Evolutionary conservation across 2,888 invertebrate genomes (phyloP), one percentile per base, ranked within the genome.

Genomic region (Cantharis lateralis): DNA sequence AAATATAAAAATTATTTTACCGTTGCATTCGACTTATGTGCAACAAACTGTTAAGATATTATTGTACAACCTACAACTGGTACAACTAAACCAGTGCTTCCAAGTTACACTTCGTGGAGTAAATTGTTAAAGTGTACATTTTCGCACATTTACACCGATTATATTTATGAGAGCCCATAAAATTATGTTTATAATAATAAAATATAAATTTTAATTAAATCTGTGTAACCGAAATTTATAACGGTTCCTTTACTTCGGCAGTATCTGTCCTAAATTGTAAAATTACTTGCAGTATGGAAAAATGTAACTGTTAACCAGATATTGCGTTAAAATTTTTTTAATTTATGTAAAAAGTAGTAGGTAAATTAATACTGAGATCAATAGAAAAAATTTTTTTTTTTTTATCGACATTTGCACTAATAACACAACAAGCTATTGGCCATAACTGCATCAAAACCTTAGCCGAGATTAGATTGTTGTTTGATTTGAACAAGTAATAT

Each of bases 21-120:
- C 62, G 61, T 48, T 70, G 48, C 48, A 61, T 48, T 61, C 18
- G 20, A 15, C n/a, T 16, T 24, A 71, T 71, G 62, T 71, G 70
- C 70, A 71, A 24, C 62, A 62, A 71, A 62, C 61, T 62, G 70
- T 70, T 70, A 70, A 48, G n/a, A 48, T 48, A 48, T 32, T 32
- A 32, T 48, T 48, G 48, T 48, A 48, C 26, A 61, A n/a, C 13
- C n/a, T 48, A 48, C 26, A 61, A n/a, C 13, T 18, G 18, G 28
- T 18, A 64, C 71, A 71, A 64, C 64, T 72, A 20, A 68, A 72
- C 68, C 20, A 68, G 32, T 72, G 64, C 20, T 72, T 48, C 24
- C 16, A 18, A 68, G 72, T 72, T 72, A 72, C 72, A 72, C 72
- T 72, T 72, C 28, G 66, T 4, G 66, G 64, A 64, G 32, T 20